Evolutionary conservation across 2,797 vertebrate species (phyloP), one percentile per base, ranked within the genome.

Genomic region (Chelon labrosus): DNA sequence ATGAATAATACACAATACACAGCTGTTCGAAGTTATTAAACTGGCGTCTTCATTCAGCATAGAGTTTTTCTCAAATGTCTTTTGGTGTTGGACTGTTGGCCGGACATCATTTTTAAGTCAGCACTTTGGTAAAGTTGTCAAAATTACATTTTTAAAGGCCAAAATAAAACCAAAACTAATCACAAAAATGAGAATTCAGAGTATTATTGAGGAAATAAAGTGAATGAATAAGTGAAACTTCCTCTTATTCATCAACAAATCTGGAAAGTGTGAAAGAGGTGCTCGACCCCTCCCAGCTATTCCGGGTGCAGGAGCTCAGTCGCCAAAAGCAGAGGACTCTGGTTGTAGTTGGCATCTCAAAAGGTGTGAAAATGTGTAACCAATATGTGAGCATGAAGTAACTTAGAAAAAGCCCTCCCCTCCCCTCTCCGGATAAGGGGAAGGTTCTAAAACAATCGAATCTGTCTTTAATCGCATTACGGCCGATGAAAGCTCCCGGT

Each of bases 381-480:
- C 22, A 22, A 22, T 22, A 22, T 47, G 56, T 52, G 84, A 82
- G 66, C 7, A 52, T 76, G 54, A 54, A 59, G 53, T 49, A 80
- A 49, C 65, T 86, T 79, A 84, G 84, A 72, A 61, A 38, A 81
- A 79, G 59, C 14, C 55, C 53, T 17, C 38, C 5, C 54, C 22
- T 22, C 22, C 22, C 22, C 22, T 3, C 58, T 12, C 44, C 7
- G 60, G 64, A 77, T 58, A 65, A 75, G 13, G 22, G 35, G 17
- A 38, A 16, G 77, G 56, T 61, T 78, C 85, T 58, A 73, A 77
- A 80, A 78, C 73, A 79, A 88, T 79, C 56, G 58, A 83, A 88
- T 68, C 64, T 46, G 75, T 83, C 80, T 54, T 64, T 67, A 70
- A 72, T 64, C 47, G 72, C 80, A 89, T 91, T 87, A 87, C 4